These are phyloP conservation scores for Sylvicola cinctus DNA, from an alignment of 2,888 invertebrate genomes.

Conservation along the genomic window DNA sequence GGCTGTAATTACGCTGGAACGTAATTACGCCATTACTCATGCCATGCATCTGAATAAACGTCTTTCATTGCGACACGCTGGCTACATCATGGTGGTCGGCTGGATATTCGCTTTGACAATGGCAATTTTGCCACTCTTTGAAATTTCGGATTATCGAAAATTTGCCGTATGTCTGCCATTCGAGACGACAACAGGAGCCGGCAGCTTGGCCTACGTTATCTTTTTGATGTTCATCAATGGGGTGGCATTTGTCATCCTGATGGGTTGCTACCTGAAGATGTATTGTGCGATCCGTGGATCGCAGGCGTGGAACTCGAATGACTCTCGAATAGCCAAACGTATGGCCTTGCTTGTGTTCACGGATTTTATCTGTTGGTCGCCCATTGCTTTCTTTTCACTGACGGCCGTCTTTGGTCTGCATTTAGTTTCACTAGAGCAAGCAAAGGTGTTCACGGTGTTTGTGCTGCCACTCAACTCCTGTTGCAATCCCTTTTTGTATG, in stretches of 20 bases:
- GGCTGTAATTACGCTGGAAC: conserved; percentile 86
- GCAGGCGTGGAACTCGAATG: conserved; percentile 94
- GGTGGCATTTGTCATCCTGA: conserved; percentile 78
- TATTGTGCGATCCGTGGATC: conserved; percentile 95
- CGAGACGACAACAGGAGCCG: conserved; percentile 57
- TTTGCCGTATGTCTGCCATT: conserved; percentile 95
- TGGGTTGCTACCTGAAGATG: conserved; percentile 94
- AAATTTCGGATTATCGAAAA: conserved; percentile 86
- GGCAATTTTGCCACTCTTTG: conserved; percentile 74
- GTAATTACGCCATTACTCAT: conserved; percentile 93
- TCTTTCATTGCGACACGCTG: conserved; percentile 76
- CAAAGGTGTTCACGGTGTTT: conserved; percentile 91
- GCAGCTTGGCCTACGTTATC: conserved; percentile 73
- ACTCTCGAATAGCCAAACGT: conserved; percentile 84
- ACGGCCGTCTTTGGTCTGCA: conserved; percentile 85
- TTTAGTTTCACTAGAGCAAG: conserved; percentile 80
- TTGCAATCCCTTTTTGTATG: conserved; percentile 95
- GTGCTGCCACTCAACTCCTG: conserved; percentile 90
- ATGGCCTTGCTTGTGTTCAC: conserved; percentile 95
- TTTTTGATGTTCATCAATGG: conserved; percentile 84
- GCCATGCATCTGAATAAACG: conserved; percentile 93
- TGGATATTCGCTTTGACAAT: conserved; percentile 77
- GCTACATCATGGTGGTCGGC: conserved; percentile 79
- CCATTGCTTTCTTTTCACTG: conserved; percentile 86
- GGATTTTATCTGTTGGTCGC: conserved; percentile 95